Conservation (phyloP, 2,113 vertebrate genomes). For the Nothobranchius furzeri region DNA sequence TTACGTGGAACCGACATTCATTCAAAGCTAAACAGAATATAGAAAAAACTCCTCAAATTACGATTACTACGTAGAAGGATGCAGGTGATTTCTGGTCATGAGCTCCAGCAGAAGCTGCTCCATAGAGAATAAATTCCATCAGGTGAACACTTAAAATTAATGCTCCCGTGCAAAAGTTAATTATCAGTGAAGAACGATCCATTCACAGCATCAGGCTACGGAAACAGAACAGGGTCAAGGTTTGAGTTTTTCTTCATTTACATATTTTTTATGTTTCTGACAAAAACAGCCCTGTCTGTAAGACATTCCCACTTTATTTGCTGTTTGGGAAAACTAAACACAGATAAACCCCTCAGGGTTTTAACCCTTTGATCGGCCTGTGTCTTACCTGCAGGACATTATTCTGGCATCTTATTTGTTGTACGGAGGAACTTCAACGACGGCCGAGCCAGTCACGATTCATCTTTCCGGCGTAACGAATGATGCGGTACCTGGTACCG, state of each 20-base stretch:
- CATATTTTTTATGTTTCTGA: constrained; percentile 9
- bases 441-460: too few relatives aligned
- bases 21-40: constrained; percentile 18
- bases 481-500: too few relatives aligned
- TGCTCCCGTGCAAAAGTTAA: too few relatives aligned
- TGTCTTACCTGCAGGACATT: too few relatives aligned
- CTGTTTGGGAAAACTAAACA: background rate
- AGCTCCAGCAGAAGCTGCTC: constrained; percentile 46
- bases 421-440: too few relatives aligned
- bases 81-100: constrained; percentile 14
- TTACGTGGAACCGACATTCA: background rate
- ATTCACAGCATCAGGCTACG: constrained; percentile 1
- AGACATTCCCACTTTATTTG: background rate
- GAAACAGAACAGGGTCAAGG: background rate
- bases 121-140: constrained; percentile 30
- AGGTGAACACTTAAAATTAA: constrained; percentile 34
- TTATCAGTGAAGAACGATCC: too few relatives aligned
- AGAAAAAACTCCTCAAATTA: constrained; percentile 13
- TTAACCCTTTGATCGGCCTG: too few relatives aligned
- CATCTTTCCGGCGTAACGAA: too few relatives aligned
- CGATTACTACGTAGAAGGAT: background rate
- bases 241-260: constrained; percentile 1
- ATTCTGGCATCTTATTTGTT: too few relatives aligned
- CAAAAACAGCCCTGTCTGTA: background rate
- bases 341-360: too few relatives aligned